A percentile compares a stretch with the other conserved stretches of the same genome.
Evolutionary conservation across 2,797 vertebrate genomes (phyloP).

Genomic region (Siniperca obscura): DNA sequence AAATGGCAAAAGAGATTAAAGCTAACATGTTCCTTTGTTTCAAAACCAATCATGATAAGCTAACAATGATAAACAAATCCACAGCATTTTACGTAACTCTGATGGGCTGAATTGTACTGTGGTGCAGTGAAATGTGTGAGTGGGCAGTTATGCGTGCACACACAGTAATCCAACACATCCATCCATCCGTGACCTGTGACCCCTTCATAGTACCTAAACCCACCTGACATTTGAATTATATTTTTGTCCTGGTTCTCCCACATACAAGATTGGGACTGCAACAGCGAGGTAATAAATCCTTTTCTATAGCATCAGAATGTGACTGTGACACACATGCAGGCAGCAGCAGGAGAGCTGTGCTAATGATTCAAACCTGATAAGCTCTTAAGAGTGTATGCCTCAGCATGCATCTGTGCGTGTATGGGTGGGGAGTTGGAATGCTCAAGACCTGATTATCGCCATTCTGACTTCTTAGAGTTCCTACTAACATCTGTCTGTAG

Average conservation of each 20-base stretch:
- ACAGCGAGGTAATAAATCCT: constrained; percentile 50
- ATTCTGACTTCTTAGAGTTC: constrained; percentile 68
- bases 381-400: constrained; percentile 56
- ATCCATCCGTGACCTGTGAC: constrained; percentile 54
- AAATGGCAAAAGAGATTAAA: constrained; percentile 32
- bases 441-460: constrained; percentile 72
- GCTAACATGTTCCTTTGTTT: constrained; percentile 18
- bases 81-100: constrained; percentile 15
- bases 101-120: constrained; percentile 26
- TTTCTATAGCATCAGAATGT: constrained; percentile 44
- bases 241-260: constrained; percentile 61
- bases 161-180: constrained; percentile 58
- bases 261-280: constrained; percentile 43
- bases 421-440: constrained; percentile 60
- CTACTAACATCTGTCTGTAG: constrained; percentile 73
- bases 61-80: constrained; percentile 25
- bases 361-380: constrained; percentile 69
- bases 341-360: constrained; percentile 27
- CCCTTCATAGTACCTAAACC: constrained; percentile 50
- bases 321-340: constrained; percentile 41
- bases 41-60: constrained; percentile 18
- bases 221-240: constrained; percentile 77
- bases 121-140: constrained; percentile 30
- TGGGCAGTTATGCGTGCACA: constrained; percentile 23
- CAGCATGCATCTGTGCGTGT: constrained; percentile 46